Percentiles rank a stretch among this genome's conserved stretches.
Conservation (phyloP, 2,888 invertebrate genomes). For the Metallyticus violacea region DNA sequence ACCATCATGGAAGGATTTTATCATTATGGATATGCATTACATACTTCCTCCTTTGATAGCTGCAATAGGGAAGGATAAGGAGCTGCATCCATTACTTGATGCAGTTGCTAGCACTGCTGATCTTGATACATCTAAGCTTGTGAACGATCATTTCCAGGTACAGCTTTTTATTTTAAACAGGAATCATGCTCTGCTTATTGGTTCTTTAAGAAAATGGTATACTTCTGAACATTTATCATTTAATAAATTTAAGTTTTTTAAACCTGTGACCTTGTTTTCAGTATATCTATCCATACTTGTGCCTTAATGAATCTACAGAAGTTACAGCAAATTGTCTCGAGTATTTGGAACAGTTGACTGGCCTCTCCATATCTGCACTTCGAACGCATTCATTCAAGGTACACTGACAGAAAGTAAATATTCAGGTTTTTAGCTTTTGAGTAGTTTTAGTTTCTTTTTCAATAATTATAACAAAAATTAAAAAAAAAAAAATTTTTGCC, state of each 20-base stretch:
- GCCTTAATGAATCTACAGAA: slow-evolving; percentile 59
- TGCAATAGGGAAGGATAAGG: slow-evolving; percentile 55
- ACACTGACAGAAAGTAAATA: too few relatives aligned
- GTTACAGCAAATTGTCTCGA: slow-evolving; percentile 59
- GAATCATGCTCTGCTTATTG: too few relatives aligned
- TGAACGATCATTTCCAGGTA: slow-evolving; percentile 26
- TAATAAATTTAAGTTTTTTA: neutral
- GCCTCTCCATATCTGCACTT: slow-evolving; percentile 54
- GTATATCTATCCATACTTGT: slow-evolving; percentile 67
- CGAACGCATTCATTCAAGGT: slow-evolving; percentile 63
- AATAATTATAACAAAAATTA: neutral
- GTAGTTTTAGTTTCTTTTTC: slow-evolving; percentile 21
- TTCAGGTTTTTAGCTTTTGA: too few relatives aligned
- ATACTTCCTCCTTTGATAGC: slow-evolving; percentile 63
- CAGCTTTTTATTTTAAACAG: too few relatives aligned
- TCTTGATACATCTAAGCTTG: slow-evolving; percentile 49
- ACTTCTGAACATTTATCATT: too few relatives aligned
- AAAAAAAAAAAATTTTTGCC: slow-evolving; percentile 18
- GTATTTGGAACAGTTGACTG: slow-evolving; percentile 60
- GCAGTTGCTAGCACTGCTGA: slow-evolving; percentile 61
- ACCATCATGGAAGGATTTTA: slow-evolving; percentile 64
- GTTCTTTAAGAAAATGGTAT: too few relatives aligned
- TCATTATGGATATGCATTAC: slow-evolving; percentile 66
- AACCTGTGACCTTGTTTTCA: slow-evolving; percentile 4
- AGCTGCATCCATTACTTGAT: slow-evolving; percentile 59